These are phyloP conservation scores for Diabrotica virgifera DNA, from an alignment of 1,140 invertebrate species.

Conservation along the genomic window DNA sequence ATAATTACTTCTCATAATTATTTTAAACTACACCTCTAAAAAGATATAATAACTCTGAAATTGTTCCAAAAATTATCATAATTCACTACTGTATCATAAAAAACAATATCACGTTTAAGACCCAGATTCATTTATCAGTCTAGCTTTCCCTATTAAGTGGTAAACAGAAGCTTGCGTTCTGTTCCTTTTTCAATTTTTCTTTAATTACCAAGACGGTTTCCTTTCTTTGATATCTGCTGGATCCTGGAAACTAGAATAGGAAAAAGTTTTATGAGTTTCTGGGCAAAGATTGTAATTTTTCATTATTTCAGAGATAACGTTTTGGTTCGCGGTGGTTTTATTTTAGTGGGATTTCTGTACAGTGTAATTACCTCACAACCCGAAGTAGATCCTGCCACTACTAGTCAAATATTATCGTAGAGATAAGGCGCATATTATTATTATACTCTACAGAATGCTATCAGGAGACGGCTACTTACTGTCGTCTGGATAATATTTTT, in stretches of 20 bases:
- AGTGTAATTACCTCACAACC: not conserved
- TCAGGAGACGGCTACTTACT: not conserved
- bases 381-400: not conserved
- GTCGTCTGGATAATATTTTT: not conserved
- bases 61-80: no score
- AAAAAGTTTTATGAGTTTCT: conserved; percentile 1
- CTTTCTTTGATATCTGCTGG: not conserved
- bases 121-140: no score
- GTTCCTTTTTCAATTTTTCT: conserved; percentile 1
- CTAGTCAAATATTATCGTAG: not conserved
- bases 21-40: no score
- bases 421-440: conserved; percentile 2
- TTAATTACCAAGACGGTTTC: not conserved
- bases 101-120: no score
- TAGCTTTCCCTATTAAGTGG: no score
- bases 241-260: not conserved
- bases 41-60: no score
- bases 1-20: no score
- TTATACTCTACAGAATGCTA: conserved; percentile 2
- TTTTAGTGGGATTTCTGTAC: not conserved
- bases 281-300: not conserved
- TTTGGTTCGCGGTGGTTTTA: not conserved
- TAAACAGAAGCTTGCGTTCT: not conserved
- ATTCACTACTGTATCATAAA: no score
- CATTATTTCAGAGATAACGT: not conserved